Percentiles rank a stretch among this genome's conserved stretches.
Conservation (phyloP, 2,797 vertebrate genomes). For the Chrysocyon brachyurus region DNA sequence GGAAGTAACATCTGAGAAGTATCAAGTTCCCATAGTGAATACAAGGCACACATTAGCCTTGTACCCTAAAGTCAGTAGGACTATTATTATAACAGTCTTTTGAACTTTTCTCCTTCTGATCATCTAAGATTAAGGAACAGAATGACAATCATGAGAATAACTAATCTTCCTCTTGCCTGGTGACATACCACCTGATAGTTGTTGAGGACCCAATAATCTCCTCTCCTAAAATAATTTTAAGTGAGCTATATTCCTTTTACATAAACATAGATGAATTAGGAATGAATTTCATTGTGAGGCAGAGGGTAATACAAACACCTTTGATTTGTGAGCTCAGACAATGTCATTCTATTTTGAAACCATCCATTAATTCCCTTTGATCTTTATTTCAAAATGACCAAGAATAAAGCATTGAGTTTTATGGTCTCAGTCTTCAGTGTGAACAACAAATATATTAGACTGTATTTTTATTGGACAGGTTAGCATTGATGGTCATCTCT, state of each 20-base stretch:
- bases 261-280: background rate
- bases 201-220: background rate
- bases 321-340: background rate
- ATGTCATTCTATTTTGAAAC: slow-evolving; percentile 39
- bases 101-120: background rate
- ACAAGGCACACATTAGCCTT: background rate
- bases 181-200: background rate
- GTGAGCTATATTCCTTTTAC: background rate
- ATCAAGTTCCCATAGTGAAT: background rate
- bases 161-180: background rate
- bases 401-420: slow-evolving; percentile 26
- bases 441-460: background rate
- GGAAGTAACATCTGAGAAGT: background rate
- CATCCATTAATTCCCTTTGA: background rate
- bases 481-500: background rate
- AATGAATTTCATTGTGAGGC: slow-evolving; percentile 17
- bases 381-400: slow-evolving; percentile 52
- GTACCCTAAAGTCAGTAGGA: background rate
- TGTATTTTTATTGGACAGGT: slow-evolving; percentile 42
- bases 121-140: slow-evolving; percentile 1
- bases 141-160: background rate
- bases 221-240: slow-evolving; percentile 27
- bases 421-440: background rate
- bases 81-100: background rate
- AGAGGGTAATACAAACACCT: background rate